phyloP scores from a whole-genome alignment of 2,888 invertebrate species.

The Itoplectis maculator region DNA sequence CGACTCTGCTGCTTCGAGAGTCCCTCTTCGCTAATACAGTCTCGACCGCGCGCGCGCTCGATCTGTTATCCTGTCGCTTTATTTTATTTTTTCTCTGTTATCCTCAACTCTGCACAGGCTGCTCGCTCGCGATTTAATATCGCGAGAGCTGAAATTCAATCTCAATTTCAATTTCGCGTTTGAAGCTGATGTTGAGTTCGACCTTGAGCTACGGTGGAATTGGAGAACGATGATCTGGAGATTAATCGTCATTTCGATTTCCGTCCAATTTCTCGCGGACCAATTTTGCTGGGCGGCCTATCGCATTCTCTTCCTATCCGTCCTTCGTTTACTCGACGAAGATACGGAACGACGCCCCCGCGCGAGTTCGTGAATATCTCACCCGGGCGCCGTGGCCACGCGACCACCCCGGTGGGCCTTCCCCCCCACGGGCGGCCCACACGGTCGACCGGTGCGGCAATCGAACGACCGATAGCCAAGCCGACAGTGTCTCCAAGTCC shows the following conservation, averaged over 20 bases:
- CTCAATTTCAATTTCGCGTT: too few species aligned
- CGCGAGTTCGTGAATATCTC: slow-evolving; percentile 13
- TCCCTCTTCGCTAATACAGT: slow-evolving; percentile 51
- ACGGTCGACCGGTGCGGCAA: neutral
- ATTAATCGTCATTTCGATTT: neutral
- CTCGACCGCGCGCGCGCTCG: slow-evolving; percentile 37
- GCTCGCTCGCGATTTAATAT: slow-evolving; percentile 9
- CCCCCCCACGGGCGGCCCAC: neutral
- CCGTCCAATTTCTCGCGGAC: neutral
- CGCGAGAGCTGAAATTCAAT: neutral
- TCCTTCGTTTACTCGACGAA: slow-evolving; percentile 12
- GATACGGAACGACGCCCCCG: slow-evolving; percentile 33
- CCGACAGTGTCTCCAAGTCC: neutral
- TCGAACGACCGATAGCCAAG: slow-evolving; percentile 10
- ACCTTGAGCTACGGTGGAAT: too few species aligned
- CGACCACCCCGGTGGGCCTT: slow-evolving; percentile 79
- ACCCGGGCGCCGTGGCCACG: slow-evolving; percentile 72
- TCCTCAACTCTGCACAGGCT: slow-evolving; percentile 34
- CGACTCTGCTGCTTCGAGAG: slow-evolving; percentile 31
- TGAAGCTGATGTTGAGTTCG: too few species aligned
- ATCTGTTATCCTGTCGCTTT: too few species aligned
- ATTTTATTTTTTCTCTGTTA: slow-evolving; percentile 57
- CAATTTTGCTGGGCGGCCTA: slow-evolving; percentile 5
- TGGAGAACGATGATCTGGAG: neutral
- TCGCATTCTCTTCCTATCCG: neutral